Evolutionary conservation across 2,888 invertebrate genomes (phyloP).

Genomic region (Pandemis cinnamomeana): DNA sequence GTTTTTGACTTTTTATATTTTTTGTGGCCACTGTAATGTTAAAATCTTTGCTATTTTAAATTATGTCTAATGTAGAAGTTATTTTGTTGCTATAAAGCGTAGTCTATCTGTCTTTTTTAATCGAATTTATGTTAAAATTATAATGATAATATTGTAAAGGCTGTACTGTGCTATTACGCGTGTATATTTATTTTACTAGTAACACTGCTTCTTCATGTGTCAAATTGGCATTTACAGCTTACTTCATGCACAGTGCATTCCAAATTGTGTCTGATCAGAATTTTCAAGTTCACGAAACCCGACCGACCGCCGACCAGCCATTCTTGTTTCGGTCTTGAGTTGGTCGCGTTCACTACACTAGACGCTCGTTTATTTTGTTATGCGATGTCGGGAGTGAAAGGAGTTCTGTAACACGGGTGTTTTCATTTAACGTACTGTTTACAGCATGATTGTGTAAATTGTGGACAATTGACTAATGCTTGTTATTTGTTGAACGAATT

Average conservation of each 20-base stretch:
- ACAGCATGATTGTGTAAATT: constrained; percentile 69
- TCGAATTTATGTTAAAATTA: background rate
- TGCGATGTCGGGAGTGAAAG: constrained; percentile 67
- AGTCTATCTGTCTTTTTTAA: too few relatives aligned
- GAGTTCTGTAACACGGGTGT: constrained; percentile 47
- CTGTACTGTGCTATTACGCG: too few relatives aligned
- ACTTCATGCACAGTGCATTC: constrained; percentile 64
- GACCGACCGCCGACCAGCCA: constrained; percentile 17
- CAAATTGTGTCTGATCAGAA: constrained; percentile 62
- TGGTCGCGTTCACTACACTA: constrained; percentile 56
- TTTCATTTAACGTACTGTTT: constrained; percentile 45
- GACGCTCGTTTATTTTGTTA: constrained; percentile 65
- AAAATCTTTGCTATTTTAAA: too few relatives aligned
- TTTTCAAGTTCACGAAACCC: constrained; percentile 61
- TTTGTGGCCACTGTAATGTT: too few relatives aligned
- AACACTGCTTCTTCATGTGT: constrained; percentile 46
- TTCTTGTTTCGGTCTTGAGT: constrained; percentile 45
- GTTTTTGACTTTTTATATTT: too few relatives aligned
- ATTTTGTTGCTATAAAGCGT: too few relatives aligned
- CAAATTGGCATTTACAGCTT: constrained; percentile 46
- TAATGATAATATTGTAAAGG: too few relatives aligned
- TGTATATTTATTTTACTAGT: too few relatives aligned
- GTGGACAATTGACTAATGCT: constrained; percentile 60
- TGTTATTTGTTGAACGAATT: constrained; percentile 52
- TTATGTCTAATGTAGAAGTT: too few relatives aligned